Base-by-base conservation (phyloP, 2,797 vertebrate species). In the Clarias platycephalus region DNA sequence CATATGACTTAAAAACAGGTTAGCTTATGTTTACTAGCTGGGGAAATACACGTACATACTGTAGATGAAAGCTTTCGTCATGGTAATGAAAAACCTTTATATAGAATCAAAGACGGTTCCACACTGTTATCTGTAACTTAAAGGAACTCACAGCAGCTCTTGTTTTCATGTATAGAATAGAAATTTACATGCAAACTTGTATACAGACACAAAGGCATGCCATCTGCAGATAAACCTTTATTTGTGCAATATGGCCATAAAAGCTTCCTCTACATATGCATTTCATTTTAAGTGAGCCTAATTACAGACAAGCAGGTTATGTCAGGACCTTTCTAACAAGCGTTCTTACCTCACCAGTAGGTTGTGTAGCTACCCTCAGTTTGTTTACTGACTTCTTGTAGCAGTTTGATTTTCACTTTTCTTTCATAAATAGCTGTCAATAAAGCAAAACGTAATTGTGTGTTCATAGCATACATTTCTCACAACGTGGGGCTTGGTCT, bases 271-370 rank as follows among this genome's bases (percentile, higher is more conserved):
- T 34, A 76, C 55, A 58, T 3, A 2, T 57, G 10, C 20, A 76
- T 24, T 20, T 31, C 49, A 53, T 72, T 75, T 44, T 22, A 75
- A 34, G 53, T 22, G 53, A 76, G 55, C 20, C 5, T 60, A 77
- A 77, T 34, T 77, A 75, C 15, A 75, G 49, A 31, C n/a, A 57
- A 75, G 72, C 53, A 57, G 53, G 72, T 75, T 31, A 75, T 28
- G 7, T 53, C n/a, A 53, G 44, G 44, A 53, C 16, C 13, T 26
- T 53, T 26, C 2, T 49, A 16, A 71, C 40, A 72, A 26, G 15
- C 5, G 22, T 76, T 76, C 53, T 18, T 76, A 34, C 18, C 28
- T 58, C 28, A 76, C 55, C 28, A 58, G 5, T 13, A 76, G 1
- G 9, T 76, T 31, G 18, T 28, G 5, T 76, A 22, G 26, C 9